phyloP scores from a whole-genome alignment of 30 jellyfish, hydroid and myxozoan species.

The Rhopilema esculentum region DNA sequence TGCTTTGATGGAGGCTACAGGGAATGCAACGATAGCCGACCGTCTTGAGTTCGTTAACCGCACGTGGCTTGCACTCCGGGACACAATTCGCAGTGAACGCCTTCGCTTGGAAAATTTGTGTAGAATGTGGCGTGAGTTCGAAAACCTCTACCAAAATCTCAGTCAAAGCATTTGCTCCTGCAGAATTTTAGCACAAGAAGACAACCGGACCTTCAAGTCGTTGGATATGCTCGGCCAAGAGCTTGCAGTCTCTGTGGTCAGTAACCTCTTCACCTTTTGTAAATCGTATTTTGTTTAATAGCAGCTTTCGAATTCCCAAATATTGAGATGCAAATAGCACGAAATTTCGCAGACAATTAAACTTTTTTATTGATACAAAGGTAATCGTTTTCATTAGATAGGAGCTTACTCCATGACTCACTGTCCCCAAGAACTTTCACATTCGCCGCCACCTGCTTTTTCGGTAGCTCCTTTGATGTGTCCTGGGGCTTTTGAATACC shows the following conservation, averaged over 20 bases:
- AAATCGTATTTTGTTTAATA: no score
- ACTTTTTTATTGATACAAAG: no score
- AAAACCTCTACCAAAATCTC: slow-evolving; percentile 27
- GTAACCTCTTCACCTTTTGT: neutral
- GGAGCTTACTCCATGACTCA: no score
- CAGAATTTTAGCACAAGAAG: slow-evolving; percentile 32
- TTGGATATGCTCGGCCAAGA: slow-evolving; percentile 25
- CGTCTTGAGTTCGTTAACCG: slow-evolving; percentile 41
- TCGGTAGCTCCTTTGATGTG: no score
- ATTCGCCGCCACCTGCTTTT: no score
- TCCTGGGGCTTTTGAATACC: no score
- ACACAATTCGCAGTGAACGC: slow-evolving; percentile 52
- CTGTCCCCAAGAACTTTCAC: no score
- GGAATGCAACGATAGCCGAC: slow-evolving; percentile 13
- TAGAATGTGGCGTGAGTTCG: slow-evolving; percentile 72
- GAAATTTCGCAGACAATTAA: no score
- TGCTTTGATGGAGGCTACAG: slow-evolving; percentile 43
- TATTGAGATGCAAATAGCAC: no score
- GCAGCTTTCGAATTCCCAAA: no score
- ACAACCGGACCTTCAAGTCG: slow-evolving; percentile 33
- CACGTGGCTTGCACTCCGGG: slow-evolving; percentile 58
- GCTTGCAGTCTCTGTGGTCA: slow-evolving; percentile 13
- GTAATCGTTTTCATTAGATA: no score
- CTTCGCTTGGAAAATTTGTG: slow-evolving; percentile 51
- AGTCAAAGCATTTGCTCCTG: slow-evolving; percentile 49